Evolutionary conservation across 2,113 vertebrate species (phyloP).

Genomic region (Parotia lawesii): DNA sequence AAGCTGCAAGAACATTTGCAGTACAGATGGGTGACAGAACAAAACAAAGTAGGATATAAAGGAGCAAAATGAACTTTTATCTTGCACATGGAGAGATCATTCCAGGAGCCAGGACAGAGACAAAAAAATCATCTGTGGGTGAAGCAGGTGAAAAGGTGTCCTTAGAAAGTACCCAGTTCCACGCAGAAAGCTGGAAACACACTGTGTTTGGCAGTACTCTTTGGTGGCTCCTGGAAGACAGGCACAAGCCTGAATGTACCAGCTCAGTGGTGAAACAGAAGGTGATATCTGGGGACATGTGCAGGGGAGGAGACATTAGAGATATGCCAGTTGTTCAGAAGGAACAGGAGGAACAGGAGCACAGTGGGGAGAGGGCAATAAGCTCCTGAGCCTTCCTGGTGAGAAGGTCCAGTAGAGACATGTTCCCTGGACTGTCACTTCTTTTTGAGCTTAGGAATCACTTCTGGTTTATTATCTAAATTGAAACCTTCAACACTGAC

Average conservation of each 20-base stretch:
- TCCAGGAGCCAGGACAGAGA: background rate
- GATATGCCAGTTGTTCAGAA: background rate
- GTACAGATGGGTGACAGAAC: background rate
- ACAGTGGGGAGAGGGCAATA: background rate
- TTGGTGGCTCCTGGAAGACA: background rate
- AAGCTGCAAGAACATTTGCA: background rate
- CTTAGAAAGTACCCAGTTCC: background rate
- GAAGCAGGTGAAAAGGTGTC: background rate
- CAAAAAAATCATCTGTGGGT: background rate
- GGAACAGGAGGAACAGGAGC: background rate
- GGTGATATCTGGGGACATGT: background rate
- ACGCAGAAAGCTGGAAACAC: background rate
- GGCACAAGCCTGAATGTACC: background rate
- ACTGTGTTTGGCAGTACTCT: background rate
- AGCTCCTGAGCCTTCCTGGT: background rate
- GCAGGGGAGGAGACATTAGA: background rate
- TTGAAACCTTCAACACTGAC: background rate
- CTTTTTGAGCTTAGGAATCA: background rate
- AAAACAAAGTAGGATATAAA: background rate
- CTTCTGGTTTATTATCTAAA: background rate
- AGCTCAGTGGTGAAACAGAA: background rate
- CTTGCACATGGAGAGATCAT: background rate
- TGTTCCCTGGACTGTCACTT: background rate
- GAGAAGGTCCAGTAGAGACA: fast-evolving
- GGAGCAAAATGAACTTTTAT: background rate